These are phyloP conservation scores for Apodemus sylvaticus DNA, from an alignment of 2,113 vertebrate genomes.

Conservation along the genomic window DNA sequence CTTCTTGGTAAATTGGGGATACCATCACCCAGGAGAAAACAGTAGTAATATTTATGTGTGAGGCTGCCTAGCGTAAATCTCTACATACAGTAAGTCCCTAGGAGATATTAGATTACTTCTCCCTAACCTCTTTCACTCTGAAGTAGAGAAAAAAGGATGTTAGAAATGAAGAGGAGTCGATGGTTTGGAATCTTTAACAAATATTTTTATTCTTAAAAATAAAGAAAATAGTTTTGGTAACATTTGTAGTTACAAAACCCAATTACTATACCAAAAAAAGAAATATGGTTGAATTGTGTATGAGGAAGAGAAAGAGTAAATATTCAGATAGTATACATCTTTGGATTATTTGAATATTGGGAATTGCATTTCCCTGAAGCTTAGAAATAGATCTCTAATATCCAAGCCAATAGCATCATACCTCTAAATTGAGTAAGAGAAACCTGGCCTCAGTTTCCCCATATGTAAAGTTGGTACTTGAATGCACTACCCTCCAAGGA, in stretches of 20 bases:
- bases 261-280: neutral
- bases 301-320: neutral
- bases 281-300: neutral
- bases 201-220: neutral
- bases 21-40: fast-evolving
- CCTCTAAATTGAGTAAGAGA: neutral
- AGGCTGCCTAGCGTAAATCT: too few species aligned
- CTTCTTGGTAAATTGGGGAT: neutral
- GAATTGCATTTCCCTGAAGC: neutral
- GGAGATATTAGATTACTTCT: neutral
- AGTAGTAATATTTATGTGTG: neutral
- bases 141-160: neutral
- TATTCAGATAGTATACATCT: neutral
- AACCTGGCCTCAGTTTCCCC: neutral
- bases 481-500: neutral
- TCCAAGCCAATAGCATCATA: neutral
- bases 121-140: neutral
- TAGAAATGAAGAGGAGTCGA: neutral
- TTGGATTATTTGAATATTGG: neutral
- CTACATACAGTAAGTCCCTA: neutral
- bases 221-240: neutral
- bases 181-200: neutral
- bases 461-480: neutral
- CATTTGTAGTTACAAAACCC: neutral
- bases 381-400: neutral